Base-by-base conservation (phyloP, 2,888 invertebrate species). In the Drosophila eohydei region DNA sequence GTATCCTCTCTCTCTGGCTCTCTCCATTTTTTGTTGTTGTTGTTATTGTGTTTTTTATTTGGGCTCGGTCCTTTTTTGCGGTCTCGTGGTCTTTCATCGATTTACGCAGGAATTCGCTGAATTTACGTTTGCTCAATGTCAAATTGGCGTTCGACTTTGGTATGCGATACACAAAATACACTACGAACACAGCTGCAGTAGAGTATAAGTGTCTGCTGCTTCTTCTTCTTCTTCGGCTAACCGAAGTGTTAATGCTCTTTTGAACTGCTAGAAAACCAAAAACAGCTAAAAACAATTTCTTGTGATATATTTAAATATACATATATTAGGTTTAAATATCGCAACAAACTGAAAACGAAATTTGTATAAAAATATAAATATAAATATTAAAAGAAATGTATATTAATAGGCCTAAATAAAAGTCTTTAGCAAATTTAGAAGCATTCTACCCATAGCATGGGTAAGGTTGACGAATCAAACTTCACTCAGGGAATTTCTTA, bases 61-160 rank as follows among this genome's bases (percentile, higher is more conserved):
- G 28, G 51, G 41, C 40, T 51, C 50, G 65, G 34, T 73, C 54
- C 54, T 60, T 30, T 65, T 40, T 63, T 55, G 43, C 63, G 51
- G 58, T 64, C 60, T 82, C 68, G 64, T 68, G 62, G 66, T 67
- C 67, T 60, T 66, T 73, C 73, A 72, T 77, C 78, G 78, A 77
- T 77, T 78, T 71, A 79, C 75, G 72, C 75, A 76, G 85, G 82
- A 89, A 85, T 89, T 89, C 64, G 21, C 70, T 72, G 71, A 74
- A 84, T 84, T 88, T 88, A 72, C 90, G 75, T 78, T 82, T 83
- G 80, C 86, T 87, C 86, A 87, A 87, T 87, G 86, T 87, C 86
- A 87, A 90, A 87, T 81, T 81, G 90, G 89, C 84, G 72, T 79
- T 75, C 81, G 81, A 79, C 79, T 79, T 74, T 89, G 86, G 86